These are phyloP conservation scores for Pollachius pollachius DNA, from an alignment of 2,113 vertebrate species.

Conservation along the genomic window DNA sequence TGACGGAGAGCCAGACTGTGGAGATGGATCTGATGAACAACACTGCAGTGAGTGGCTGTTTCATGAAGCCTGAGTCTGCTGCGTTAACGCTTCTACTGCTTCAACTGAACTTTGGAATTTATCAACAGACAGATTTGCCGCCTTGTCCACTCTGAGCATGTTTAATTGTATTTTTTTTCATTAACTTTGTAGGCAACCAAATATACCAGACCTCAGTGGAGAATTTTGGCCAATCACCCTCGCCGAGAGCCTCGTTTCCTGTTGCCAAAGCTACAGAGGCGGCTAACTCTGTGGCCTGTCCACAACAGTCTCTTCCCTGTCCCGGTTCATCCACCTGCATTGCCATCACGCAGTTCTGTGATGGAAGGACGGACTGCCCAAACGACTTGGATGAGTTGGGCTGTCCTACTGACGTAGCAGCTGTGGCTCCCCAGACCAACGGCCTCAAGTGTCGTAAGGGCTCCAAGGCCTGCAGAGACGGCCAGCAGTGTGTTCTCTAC, in stretches of 20 bases:
- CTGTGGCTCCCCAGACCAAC: background rate
- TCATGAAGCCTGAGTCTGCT: no score
- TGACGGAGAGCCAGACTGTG: constrained; percentile 80
- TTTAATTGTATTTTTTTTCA: no score
- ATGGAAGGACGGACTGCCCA: constrained; percentile 58
- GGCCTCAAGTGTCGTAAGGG: constrained; percentile 55
- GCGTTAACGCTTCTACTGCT: no score
- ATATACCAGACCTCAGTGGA: no score
- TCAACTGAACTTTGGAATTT: no score
- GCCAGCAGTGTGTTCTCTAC: constrained; percentile 67
- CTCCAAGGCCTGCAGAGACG: constrained; percentile 62
- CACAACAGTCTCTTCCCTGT: background rate
- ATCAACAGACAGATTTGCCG: no score
- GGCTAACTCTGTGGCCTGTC: background rate
- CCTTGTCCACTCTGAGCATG: no score
- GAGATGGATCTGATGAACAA: constrained; percentile 79
- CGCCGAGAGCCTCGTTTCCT: background rate
- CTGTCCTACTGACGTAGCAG: constrained; percentile 53
- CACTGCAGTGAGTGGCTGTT: constrained; percentile 49
- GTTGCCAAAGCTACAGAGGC: no score
- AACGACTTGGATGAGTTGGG: constrained; percentile 79
- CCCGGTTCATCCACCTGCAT: background rate
- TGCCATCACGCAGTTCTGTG: background rate
- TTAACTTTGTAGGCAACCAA: no score
- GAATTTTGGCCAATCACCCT: no score